phyloP scores from a whole-genome alignment of 2,888 invertebrate genomes.

The Acanthococcus lagerstroemiae region DNA sequence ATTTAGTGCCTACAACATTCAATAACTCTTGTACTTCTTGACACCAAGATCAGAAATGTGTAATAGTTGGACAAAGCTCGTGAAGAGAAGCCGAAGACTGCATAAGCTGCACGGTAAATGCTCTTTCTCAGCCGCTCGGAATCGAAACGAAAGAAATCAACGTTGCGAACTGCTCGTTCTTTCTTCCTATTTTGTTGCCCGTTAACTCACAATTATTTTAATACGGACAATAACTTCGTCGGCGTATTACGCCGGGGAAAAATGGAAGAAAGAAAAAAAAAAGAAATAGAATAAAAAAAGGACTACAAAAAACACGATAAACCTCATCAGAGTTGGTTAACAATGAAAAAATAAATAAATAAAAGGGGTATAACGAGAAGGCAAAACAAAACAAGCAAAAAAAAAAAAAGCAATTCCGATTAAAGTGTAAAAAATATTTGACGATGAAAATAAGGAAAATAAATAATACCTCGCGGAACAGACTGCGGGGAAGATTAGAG shows the following conservation, averaged over 20 bases:
- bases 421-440: slow-evolving; percentile 22
- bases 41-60: too few relatives aligned
- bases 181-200: background rate
- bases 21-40: too few relatives aligned
- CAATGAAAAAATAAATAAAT: background rate
- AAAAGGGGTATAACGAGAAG: background rate
- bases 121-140: too few relatives aligned
- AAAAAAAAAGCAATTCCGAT: background rate
- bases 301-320: too few relatives aligned
- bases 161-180: too few relatives aligned
- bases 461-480: background rate
- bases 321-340: background rate
- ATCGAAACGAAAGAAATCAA: too few relatives aligned
- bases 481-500: slow-evolving; percentile 1
- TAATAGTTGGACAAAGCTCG: too few relatives aligned
- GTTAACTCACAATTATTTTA: background rate
- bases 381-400: background rate
- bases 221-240: background rate
- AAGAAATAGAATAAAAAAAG: background rate
- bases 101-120: too few relatives aligned
- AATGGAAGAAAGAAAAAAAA: background rate
- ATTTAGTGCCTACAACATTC: too few relatives aligned
- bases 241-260: background rate
- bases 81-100: too few relatives aligned
- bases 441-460: slow-evolving; percentile 21